Evolutionary conservation across 2,113 vertebrate species (phyloP), one percentile per base, ranked within the genome.

Genomic region (Pyxicephalus adspersus): DNA sequence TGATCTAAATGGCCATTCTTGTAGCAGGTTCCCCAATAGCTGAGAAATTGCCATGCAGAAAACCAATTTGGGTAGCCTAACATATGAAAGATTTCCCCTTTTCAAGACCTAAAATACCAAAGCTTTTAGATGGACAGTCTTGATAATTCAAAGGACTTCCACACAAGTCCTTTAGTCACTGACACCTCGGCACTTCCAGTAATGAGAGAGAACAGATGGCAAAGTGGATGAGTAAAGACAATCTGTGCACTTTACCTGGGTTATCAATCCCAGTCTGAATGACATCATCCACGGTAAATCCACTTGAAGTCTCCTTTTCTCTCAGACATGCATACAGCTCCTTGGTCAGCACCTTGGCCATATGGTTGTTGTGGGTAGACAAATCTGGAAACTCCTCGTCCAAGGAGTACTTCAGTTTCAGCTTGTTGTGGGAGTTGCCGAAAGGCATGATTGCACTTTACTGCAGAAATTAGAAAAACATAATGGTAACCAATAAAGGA

Each of bases 311-410:
- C 25, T 86, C 87, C 83, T 76, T 86, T 81, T 86, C 84, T 83
- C 88, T 84, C 87, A 94, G 90, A 84, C 83, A 83, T 87, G 72
- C 83, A 90, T 91, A 94, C 83, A 94, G 88, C 64, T 91, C 91
- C 88, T 67, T 85, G 81, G 89, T 94, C 86, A 95, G 89, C 85
- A 91, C 75, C 83, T 91, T 91, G 83, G 91, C 89, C 94, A 94
- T 94, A 83, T 98, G 91, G 85, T 99, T 98, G 93, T 98, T 99
- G 93, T 99, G 98, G 81, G 74, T 28, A 84, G 88, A 95, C 84
- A 99, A 92, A 90, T 99, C 96, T 0, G 97, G 97, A 84, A 85
- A 98, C 89, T 99, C 98, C 2, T 95, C 90, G 0, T 89, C 93
- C 0, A 88, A 83, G 0, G 83, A 7, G 85, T 83, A 87, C 54